Percentiles rank a stretch among this genome's conserved stretches.
Evolutionary conservation across 2,888 invertebrate genomes (phyloP).

Genomic region (Barypeithes pellucidus): DNA sequence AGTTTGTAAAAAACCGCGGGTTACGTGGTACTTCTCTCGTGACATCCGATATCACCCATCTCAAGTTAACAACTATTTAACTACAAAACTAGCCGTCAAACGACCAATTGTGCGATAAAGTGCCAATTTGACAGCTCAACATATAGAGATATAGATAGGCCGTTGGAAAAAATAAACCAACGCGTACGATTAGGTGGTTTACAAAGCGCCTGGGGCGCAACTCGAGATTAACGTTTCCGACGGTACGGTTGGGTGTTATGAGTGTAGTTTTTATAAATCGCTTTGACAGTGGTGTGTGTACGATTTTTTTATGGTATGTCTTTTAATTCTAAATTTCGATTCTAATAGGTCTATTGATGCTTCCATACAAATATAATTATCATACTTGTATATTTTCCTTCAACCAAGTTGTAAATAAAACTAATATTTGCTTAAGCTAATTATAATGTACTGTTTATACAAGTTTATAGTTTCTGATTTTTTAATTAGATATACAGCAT

Average conservation of each 20-base stretch:
- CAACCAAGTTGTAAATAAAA: too few species aligned
- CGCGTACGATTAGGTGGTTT: conserved; percentile 48
- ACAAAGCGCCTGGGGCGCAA: conserved; percentile 33
- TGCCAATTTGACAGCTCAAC: conserved; percentile 69
- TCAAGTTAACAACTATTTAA: conserved; percentile 68
- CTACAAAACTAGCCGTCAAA: conserved; percentile 69
- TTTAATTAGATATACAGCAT: too few species aligned
- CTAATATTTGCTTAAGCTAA: too few species aligned
- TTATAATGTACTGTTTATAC: too few species aligned
- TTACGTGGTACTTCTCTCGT: conserved; percentile 1
- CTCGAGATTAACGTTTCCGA: conserved; percentile 42
- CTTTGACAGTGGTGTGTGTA: conserved; percentile 38
- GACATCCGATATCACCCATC: conserved; percentile 61
- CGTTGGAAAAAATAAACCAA: conserved; percentile 38
- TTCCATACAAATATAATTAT: too few species aligned
- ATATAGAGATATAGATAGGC: conserved; percentile 65
- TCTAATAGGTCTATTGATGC: too few species aligned
- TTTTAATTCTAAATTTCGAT: too few species aligned
- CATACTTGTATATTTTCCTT: too few species aligned
- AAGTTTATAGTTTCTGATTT: too few species aligned
- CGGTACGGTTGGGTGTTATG: conserved; percentile 35
- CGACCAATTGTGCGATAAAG: conserved; percentile 69
- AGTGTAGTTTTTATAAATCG: conserved; percentile 44
- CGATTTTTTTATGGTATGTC: too few species aligned
- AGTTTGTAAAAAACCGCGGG: not conserved